Evolutionary conservation across 2,888 invertebrate species (phyloP).

Genomic region (Lithophane socia): DNA sequence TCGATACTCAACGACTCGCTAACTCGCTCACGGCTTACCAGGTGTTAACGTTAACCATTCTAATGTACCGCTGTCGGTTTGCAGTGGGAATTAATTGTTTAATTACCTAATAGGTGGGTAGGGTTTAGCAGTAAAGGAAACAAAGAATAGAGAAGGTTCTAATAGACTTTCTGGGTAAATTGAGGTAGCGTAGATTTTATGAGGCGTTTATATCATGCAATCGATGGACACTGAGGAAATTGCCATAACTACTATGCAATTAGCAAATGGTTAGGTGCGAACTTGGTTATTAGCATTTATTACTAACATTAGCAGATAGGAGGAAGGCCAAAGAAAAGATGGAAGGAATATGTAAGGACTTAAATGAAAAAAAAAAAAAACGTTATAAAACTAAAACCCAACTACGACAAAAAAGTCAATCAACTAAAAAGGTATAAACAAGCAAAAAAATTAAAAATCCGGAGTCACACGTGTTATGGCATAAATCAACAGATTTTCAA

Average conservation of each 20-base stretch:
- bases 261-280: not conserved
- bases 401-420: too few species aligned
- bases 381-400: too few species aligned
- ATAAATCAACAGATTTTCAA: too few species aligned
- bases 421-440: too few species aligned
- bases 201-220: too few species aligned
- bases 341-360: too few species aligned
- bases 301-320: not conserved
- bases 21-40: conserved; percentile 12
- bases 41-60: conserved; percentile 29
- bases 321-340: too few species aligned
- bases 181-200: not conserved
- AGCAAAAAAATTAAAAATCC: too few species aligned
- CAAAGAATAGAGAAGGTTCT: not conserved
- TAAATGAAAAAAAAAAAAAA: too few species aligned
- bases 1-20: conserved; percentile 55
- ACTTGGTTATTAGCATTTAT: not conserved
- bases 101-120: conserved; percentile 9
- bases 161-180: not conserved
- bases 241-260: not conserved
- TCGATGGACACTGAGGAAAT: not conserved
- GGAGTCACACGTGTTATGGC: too few species aligned
- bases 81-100: conserved; percentile 11
- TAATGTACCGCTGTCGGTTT: not conserved
- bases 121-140: not conserved